phyloP scores from a whole-genome alignment of 2,797 vertebrate species.

The Streptopelia turtur region DNA sequence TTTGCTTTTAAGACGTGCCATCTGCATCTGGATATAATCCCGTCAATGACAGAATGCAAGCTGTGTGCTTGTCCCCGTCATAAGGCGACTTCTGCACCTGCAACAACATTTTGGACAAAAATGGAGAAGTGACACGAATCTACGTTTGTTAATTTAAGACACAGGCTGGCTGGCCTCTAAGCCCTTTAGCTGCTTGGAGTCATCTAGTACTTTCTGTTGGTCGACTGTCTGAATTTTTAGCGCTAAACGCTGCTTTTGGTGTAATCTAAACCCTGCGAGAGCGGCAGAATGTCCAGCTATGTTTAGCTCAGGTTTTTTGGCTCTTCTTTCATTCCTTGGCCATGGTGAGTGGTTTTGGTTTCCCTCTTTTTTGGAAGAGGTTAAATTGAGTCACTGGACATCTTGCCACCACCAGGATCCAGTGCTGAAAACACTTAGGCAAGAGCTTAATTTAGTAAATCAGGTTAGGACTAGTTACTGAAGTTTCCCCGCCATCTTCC shows the following conservation, averaged over 20 bases:
- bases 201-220: background rate
- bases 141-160: conserved; percentile 19
- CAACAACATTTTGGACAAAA: background rate
- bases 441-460: background rate
- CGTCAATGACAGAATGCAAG: background rate
- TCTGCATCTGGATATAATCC: background rate
- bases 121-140: background rate
- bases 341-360: background rate
- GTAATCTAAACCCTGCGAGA: background rate
- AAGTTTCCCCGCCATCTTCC: background rate
- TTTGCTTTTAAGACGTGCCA: background rate
- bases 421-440: background rate
- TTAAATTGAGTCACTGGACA: background rate
- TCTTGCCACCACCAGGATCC: background rate
- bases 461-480: background rate
- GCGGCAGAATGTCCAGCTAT: background rate
- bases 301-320: conserved; percentile 44
- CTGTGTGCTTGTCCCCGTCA: background rate
- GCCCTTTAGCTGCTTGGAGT: background rate
- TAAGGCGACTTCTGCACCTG: conserved; percentile 23
- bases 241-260: background rate
- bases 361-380: conserved; percentile 7
- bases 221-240: conserved; percentile 27
- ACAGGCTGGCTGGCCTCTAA: background rate
- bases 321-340: conserved; percentile 8